These are phyloP conservation scores for Mesitornis unicolor DNA, from an alignment of 2,113 vertebrate genomes.

Conservation along the genomic window DNA sequence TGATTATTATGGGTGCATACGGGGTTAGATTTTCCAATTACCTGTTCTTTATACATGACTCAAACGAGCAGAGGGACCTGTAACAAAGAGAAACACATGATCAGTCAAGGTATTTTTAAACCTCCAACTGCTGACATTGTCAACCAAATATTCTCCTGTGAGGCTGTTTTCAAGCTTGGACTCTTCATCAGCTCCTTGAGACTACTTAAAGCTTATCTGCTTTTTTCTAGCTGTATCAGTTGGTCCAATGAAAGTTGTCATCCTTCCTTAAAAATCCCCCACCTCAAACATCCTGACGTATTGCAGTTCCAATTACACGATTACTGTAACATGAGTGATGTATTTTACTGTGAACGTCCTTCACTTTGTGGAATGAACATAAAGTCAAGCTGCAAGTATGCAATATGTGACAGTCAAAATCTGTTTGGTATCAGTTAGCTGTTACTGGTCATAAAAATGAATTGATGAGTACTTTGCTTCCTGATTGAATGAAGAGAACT, in stretches of 20 bases:
- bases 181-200: not conserved
- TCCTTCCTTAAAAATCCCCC: not conserved
- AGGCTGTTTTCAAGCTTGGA: not conserved
- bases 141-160: not conserved
- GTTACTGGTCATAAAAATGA: not conserved
- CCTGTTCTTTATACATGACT: slow-evolving; percentile 11
- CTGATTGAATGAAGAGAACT: not conserved
- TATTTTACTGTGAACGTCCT: not conserved
- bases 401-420: not conserved
- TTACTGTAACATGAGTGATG: not conserved
- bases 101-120: slow-evolving; percentile 17
- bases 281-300: not conserved
- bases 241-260: not conserved
- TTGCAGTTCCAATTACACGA: not conserved
- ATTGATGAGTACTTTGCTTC: not conserved
- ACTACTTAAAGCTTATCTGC: not conserved
- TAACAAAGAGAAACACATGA: slow-evolving; percentile 47
- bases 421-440: not conserved
- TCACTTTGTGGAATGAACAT: not conserved
- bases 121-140: not conserved
- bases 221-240: not conserved
- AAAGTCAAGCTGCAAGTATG: not conserved
- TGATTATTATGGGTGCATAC: not conserved
- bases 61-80: slow-evolving; percentile 78
- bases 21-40: slow-evolving; percentile 19